Percentiles rank a stretch among this genome's conserved stretches.
These are phyloP conservation scores for Drosophila lacicola DNA, from an alignment of 2,888 invertebrate genomes.

Conservation along the genomic window DNA sequence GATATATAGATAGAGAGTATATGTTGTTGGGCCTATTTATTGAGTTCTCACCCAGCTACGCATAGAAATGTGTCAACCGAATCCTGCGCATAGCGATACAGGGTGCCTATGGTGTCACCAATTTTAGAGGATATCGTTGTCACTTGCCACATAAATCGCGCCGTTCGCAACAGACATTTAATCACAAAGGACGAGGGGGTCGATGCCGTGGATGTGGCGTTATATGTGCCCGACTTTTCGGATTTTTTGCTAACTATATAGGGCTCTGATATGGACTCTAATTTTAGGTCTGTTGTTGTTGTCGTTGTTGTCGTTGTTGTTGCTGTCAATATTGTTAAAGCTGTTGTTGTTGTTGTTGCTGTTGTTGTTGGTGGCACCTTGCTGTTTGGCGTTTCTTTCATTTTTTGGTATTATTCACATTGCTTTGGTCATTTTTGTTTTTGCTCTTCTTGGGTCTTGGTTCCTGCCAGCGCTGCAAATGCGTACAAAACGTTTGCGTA, in stretches of 20 bases:
- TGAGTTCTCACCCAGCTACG: constrained; percentile 84
- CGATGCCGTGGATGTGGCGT: constrained; percentile 12
- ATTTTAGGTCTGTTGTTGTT: constrained; percentile 22
- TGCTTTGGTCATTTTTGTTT: constrained; percentile 42
- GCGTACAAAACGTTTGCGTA: constrained; percentile 15
- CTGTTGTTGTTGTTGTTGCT: constrained; percentile 21
- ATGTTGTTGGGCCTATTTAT: constrained; percentile 1
- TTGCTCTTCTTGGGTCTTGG: not conserved
- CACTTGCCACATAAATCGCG: constrained; percentile 85
- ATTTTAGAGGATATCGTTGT: constrained; percentile 85
- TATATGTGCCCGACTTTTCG: constrained; percentile 24
- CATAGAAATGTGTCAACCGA: constrained; percentile 85
- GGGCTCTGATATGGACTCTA: constrained; percentile 11
- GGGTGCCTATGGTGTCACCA: constrained; percentile 84
- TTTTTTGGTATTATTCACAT: constrained; percentile 63
- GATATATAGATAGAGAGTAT: not conserved
- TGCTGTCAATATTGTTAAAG: too few relatives aligned
- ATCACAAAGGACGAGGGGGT: constrained; percentile 78
- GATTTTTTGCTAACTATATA: constrained; percentile 2
- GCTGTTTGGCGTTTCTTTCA: constrained; percentile 69
- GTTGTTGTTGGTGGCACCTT: constrained; percentile 54
- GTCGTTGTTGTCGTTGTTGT: not conserved
- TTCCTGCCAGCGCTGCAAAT: constrained; percentile 21
- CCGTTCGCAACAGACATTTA: constrained; percentile 83
- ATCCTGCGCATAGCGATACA: constrained; percentile 85